Base-by-base conservation (phyloP, 1,140 invertebrate species). In the Dinoponera quadriceps region DNA sequence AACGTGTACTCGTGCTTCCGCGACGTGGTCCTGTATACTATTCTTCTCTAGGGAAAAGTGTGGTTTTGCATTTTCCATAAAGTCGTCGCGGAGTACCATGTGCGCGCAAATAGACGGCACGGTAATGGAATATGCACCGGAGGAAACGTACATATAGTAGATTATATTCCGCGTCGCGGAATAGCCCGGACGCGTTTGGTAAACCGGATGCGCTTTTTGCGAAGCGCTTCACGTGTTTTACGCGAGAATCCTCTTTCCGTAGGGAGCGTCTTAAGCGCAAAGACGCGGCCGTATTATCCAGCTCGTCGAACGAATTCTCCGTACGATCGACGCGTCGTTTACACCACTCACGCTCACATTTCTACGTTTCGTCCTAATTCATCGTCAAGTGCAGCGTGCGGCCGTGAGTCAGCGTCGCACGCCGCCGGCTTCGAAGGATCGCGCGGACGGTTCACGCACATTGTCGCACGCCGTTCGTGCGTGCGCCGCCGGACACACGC, bases 371-470 rank as follows among this genome's bases (percentile, higher is more conserved):
- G 87, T 75, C 82, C 82, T 66, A 81, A 73, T 85, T 89, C 85
- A 80, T 87, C 66, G 63, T 87, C 87, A 85, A 89, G 82, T 86
- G 69, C 88, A 63, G 25, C 65, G 62, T 16, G 38, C 62, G 48
- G 22, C 25, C 48, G 18, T 88, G 87, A 88, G 87, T 89, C 81
- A 82, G 33, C 11, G 55, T 60, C 33, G 11, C 38, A 44, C 4
- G 38, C 11, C 48, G 48, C 68, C 57, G n/a, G n/a, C n/a, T n/a
- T n/a, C n/a, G 25, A 44, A 29, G 44, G 11, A 68, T 59, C 75
- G 29, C n/a, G 25, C n/a, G 49, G 51, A 55, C 75, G n/a, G 38
- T 71, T 80, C 22, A 71, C 75, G 63, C 51, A 71, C 25, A 80
- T 80, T 57, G 62, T 78, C 33, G 75, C 74, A 33, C 60, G 27